A percentile compares a stretch with the other conserved stretches of the same genome.
phyloP scores from a whole-genome alignment of 2,797 vertebrate genomes.

The Ctenosaura bakeri region DNA sequence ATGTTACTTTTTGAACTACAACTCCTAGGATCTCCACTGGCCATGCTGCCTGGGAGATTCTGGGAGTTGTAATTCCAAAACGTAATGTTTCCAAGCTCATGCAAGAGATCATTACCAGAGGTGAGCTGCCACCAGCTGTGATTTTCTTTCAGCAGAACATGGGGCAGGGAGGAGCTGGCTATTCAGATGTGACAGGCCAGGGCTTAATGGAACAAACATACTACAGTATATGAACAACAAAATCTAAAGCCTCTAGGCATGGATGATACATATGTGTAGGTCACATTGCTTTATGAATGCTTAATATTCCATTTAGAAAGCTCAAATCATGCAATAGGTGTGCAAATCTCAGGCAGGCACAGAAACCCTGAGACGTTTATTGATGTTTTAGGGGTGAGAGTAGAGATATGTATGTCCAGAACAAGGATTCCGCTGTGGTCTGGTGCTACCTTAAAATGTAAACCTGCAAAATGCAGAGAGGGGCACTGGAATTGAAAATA shows the following conservation, averaged over 20 bases:
- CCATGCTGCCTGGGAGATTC: too few species aligned
- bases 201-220: neutral
- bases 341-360: neutral
- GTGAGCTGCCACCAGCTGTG: neutral
- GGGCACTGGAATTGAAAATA: neutral
- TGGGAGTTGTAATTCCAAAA: too few species aligned
- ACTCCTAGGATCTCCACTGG: too few species aligned
- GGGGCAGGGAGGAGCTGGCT: too few species aligned
- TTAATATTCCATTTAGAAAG: neutral
- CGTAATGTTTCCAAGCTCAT: too few species aligned
- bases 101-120: neutral
- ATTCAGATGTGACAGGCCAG: neutral
- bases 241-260: neutral
- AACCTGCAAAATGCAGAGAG: conserved; percentile 2
- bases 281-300: neutral
- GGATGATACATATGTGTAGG: neutral
- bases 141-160: neutral
- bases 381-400: neutral
- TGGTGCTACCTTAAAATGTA: neutral
- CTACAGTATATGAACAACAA: neutral
- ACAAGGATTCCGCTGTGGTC: neutral
- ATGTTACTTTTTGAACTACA: too few species aligned
- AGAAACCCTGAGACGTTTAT: neutral
- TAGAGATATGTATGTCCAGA: neutral
- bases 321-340: neutral